Conservation (phyloP, 2,797 vertebrate genomes). For the Melanotaenia pygmaea region DNA sequence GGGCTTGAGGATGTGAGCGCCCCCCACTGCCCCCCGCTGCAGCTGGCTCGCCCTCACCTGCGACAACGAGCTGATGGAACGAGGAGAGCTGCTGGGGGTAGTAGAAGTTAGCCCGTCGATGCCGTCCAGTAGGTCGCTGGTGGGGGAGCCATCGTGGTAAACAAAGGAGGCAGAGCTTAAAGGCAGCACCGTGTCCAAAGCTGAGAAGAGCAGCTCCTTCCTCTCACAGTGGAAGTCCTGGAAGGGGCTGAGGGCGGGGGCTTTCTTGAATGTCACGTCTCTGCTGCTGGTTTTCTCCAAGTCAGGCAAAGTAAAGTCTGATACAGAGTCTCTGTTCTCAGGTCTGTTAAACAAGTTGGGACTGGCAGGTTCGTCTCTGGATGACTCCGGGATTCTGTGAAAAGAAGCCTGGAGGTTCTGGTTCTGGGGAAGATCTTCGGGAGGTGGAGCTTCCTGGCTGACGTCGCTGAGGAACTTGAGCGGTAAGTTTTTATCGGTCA, state of each 20-base stretch:
- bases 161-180: constrained; percentile 88
- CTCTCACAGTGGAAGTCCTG: constrained; percentile 92
- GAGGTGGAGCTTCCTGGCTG: constrained; percentile 88
- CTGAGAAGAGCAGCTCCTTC: constrained; percentile 81
- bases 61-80: constrained; percentile 91
- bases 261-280: constrained; percentile 82
- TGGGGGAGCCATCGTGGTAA: constrained; percentile 87
- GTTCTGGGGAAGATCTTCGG: constrained; percentile 49
- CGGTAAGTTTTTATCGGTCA: constrained; percentile 95
- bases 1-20: constrained; percentile 92
- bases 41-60: constrained; percentile 89
- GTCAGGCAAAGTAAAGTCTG: constrained; percentile 79
- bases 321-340: constrained; percentile 79
- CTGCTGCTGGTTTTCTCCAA: constrained; percentile 73
- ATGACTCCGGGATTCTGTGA: constrained; percentile 71
- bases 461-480: constrained; percentile 95
- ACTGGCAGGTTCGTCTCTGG: constrained; percentile 78
- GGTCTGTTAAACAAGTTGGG: constrained; percentile 90
- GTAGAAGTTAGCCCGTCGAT: constrained; percentile 86
- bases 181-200: constrained; percentile 84
- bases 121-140: constrained; percentile 86
- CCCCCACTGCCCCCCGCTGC: constrained; percentile 85
- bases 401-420: background rate
- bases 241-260: constrained; percentile 87
- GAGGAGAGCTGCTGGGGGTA: constrained; percentile 94